Evolutionary conservation across 2,797 vertebrate genomes (phyloP).

Genomic region (Girardinus metallicus): DNA sequence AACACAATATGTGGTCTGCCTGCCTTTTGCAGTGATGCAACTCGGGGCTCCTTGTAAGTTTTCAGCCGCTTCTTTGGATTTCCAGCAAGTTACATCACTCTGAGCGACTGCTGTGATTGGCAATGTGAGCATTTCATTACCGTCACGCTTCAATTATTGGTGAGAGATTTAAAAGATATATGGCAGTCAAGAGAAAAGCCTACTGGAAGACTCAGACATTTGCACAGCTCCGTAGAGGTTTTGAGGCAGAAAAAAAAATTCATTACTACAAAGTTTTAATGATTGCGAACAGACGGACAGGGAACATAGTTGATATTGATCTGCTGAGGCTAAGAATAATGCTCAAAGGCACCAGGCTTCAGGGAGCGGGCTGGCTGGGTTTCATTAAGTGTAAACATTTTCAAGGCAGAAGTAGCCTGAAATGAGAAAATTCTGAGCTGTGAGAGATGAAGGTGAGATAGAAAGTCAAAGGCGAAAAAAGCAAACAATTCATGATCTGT

Average conservation of each 20-base stretch:
- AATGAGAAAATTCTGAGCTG: constrained; percentile 50
- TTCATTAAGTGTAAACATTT: constrained; percentile 71
- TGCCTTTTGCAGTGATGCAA: constrained; percentile 49
- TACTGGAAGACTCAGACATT: constrained; percentile 28
- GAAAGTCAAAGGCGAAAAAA: constrained; percentile 32
- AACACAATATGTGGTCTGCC: constrained; percentile 25
- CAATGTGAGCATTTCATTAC: constrained; percentile 48
- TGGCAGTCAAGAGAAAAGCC: constrained; percentile 34
- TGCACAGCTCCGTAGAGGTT: constrained; percentile 39
- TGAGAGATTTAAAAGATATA: constrained; percentile 47
- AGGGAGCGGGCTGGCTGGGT: constrained; percentile 49
- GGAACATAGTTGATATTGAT: constrained; percentile 68
- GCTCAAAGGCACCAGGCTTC: constrained; percentile 62
- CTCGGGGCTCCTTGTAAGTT: constrained; percentile 10
- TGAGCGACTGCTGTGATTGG: constrained; percentile 42
- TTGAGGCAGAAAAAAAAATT: constrained; percentile 29
- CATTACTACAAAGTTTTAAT: constrained; percentile 54
- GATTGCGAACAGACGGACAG: constrained; percentile 55
- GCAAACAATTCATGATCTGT: constrained; percentile 34
- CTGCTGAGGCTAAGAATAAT: constrained; percentile 61
- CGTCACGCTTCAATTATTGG: constrained; percentile 51
- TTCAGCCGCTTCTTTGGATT: constrained; percentile 30
- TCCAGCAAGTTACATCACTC: constrained; percentile 55
- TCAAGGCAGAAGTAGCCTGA: constrained; percentile 43
- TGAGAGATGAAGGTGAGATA: constrained; percentile 25